These are phyloP conservation scores for Philotrypesis tridentata DNA, from an alignment of 1,140 invertebrate genomes.

Conservation along the genomic window DNA sequence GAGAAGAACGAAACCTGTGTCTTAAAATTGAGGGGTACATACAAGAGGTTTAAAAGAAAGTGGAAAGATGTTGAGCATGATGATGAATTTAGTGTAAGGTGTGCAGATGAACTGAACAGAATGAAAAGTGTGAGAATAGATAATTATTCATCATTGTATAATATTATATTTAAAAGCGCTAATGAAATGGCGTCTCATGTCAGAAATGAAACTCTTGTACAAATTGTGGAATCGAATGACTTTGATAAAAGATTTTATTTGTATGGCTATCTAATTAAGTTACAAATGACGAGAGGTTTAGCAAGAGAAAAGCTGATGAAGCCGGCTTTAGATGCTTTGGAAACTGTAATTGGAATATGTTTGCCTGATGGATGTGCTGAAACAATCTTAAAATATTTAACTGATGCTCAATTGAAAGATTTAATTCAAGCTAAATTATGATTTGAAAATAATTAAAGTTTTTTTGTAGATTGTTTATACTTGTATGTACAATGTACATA, in stretches of 20 bases:
- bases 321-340: not conserved
- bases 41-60: not conserved
- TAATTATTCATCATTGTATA: slow-evolving; percentile 16
- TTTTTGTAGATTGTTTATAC: not conserved
- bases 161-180: slow-evolving; percentile 15
- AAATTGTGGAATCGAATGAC: not conserved
- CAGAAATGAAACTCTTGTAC: not conserved
- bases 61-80: not conserved
- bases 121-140: not conserved
- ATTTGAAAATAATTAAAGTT: not conserved
- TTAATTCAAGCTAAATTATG: slow-evolving; percentile 10
- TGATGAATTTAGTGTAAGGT: not conserved
- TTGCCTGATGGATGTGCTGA: slow-evolving; percentile 7
- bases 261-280: slow-evolving; percentile 18
- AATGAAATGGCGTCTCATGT: slow-evolving; percentile 8
- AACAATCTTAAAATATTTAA: slow-evolving; percentile 9
- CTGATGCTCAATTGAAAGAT: not conserved
- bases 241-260: not conserved
- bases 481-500: not conserved
- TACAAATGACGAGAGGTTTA: not conserved
- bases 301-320: not conserved
- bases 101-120: not conserved
- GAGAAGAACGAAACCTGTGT: not conserved
- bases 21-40: not conserved
- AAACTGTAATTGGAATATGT: not conserved